phyloP scores from a whole-genome alignment of 2,888 invertebrate genomes.

The Tachina fera region DNA sequence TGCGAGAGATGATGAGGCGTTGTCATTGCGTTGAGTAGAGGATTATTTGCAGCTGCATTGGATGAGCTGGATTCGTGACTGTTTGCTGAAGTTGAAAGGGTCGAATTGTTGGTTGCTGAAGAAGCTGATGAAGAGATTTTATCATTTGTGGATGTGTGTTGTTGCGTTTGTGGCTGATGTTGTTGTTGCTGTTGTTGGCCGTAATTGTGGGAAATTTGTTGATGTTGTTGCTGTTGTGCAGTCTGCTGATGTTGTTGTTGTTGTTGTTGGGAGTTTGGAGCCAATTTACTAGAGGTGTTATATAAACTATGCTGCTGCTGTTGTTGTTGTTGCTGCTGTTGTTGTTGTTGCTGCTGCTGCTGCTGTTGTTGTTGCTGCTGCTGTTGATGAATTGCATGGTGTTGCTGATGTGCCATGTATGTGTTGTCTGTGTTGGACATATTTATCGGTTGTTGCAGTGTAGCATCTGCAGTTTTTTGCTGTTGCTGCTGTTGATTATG shows the following conservation, averaged over 20 bases:
- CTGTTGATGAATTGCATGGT: slow-evolving; percentile 72
- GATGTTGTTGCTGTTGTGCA: slow-evolving; percentile 66
- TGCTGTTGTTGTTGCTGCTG: slow-evolving; percentile 52
- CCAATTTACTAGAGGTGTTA: slow-evolving; percentile 59
- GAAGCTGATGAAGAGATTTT: slow-evolving; percentile 48
- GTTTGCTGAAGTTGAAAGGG: slow-evolving; percentile 33
- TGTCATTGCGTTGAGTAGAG: slow-evolving; percentile 75
- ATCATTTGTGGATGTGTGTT: slow-evolving; percentile 62
- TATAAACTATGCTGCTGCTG: slow-evolving; percentile 69
- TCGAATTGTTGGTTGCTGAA: slow-evolving; percentile 18
- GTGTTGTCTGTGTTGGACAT: slow-evolving; percentile 74
- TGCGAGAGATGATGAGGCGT: slow-evolving; percentile 78
- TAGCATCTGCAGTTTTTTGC: slow-evolving; percentile 49
- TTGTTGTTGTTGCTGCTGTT: slow-evolving; percentile 67
- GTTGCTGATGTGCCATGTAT: slow-evolving; percentile 75
- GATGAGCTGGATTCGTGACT: slow-evolving; percentile 57
- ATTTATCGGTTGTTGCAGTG: slow-evolving; percentile 71
- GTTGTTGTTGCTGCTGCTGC: slow-evolving; percentile 73
- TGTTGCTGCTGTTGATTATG: slow-evolving; percentile 70
- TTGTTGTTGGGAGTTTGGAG: slow-evolving; percentile 61
- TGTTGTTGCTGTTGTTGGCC: slow-evolving; percentile 56
- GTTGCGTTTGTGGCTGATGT: slow-evolving; percentile 70
- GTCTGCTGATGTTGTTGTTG: slow-evolving; percentile 35
- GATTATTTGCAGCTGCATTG: slow-evolving; percentile 68
- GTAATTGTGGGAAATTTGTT: slow-evolving; percentile 64